Evolutionary conservation across 2,113 vertebrate species (phyloP).

Genomic region (Larimichthys crocea): DNA sequence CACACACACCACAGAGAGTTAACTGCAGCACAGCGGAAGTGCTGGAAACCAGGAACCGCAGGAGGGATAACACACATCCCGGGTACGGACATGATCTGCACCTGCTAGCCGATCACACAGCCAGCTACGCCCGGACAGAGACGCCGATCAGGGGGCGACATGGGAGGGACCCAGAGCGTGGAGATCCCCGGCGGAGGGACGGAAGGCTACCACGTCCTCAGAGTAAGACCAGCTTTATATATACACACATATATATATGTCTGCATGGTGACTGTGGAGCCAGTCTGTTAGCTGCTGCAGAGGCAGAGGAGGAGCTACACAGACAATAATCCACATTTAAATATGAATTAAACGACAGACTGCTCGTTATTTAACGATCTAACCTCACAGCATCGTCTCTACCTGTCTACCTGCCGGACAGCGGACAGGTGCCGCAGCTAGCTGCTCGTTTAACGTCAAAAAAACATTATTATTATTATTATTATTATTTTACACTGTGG

Average conservation of each 20-base stretch:
- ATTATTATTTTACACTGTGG: no score
- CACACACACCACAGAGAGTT: neutral
- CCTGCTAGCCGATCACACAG: neutral
- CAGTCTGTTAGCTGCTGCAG: neutral
- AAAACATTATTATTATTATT: no score
- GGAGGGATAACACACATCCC: neutral
- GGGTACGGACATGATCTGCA: constrained; percentile 10
- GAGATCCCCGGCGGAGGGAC: constrained; percentile 93
- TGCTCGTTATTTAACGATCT: no score
- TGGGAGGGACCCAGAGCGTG: constrained; percentile 92
- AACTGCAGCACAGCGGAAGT: constrained; percentile 65
- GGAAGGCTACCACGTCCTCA: constrained; percentile 94
- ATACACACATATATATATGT: no score
- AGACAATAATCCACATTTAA: no score
- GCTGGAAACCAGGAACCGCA: constrained; percentile 53
- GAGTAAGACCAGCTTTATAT: constrained; percentile 78
- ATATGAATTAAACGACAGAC: no score
- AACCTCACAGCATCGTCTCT: no score
- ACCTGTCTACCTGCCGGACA: no score
- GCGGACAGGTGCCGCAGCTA: no score
- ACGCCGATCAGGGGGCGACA: constrained; percentile 54
- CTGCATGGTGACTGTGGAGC: neutral
- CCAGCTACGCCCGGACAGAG: neutral
- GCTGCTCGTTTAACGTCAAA: no score
- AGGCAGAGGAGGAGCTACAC: no score